A percentile compares a stretch with the other conserved stretches of the same genome.
phyloP scores from a whole-genome alignment of 1,140 invertebrate genomes.

The Bombus sibiricus region DNA sequence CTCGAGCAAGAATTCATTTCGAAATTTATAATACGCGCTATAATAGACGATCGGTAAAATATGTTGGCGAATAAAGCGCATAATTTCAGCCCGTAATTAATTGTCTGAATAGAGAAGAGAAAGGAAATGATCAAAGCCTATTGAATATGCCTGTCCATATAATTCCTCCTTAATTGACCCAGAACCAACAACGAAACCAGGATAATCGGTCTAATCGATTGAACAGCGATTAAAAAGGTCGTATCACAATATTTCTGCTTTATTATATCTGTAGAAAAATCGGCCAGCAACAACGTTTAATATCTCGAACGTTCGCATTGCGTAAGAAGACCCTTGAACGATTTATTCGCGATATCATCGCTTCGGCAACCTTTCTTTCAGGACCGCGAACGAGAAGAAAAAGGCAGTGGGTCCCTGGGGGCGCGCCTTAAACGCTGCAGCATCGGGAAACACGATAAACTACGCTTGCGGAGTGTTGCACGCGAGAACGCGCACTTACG shows the following conservation, averaged over 20 bases:
- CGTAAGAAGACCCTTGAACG: not conserved
- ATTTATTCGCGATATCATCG: not conserved
- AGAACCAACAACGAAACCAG: too few species aligned
- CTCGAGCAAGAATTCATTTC: not conserved
- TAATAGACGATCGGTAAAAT: not conserved
- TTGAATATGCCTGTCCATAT: not conserved
- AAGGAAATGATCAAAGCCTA: not conserved
- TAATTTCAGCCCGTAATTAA: not conserved
- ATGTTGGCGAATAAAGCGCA: not conserved
- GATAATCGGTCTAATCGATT: too few species aligned
- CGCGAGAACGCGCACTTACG: not conserved
- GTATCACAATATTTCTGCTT: not conserved
- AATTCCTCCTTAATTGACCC: not conserved
- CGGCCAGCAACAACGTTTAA: not conserved
- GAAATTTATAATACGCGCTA: not conserved
- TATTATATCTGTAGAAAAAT: not conserved
- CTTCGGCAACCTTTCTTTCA: not conserved
- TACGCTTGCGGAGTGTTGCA: not conserved
- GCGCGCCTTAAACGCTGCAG: constrained; percentile 18
- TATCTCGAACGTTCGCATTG: not conserved
- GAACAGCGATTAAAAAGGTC: not conserved
- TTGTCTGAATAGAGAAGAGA: not conserved
- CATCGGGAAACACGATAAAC: constrained; percentile 21
- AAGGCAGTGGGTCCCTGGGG: not conserved
- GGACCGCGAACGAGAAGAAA: constrained; percentile 1